Percentiles rank a stretch among this genome's conserved stretches.
phyloP scores from a whole-genome alignment of 64 coral and sea anemone species.

The Pocillopora damicornis region DNA sequence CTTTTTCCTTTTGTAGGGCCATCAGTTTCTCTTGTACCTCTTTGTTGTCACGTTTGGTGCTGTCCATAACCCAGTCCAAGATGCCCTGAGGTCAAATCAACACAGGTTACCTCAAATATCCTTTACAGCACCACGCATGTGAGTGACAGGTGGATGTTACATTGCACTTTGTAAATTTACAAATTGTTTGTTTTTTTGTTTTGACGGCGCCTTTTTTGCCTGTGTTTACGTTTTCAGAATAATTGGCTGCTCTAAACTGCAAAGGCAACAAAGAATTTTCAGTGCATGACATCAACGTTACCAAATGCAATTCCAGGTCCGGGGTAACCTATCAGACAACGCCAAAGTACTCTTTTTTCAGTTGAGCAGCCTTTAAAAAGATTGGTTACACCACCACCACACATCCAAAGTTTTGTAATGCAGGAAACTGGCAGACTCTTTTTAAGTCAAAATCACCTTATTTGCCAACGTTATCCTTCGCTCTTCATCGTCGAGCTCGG shows the following conservation, averaged over 20 bases:
- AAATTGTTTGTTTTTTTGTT: too few species aligned
- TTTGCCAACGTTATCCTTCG: constrained; percentile 86
- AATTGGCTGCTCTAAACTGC: too few species aligned
- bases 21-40: constrained; percentile 90
- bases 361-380: too few species aligned
- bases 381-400: too few species aligned
- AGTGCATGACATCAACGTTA: too few species aligned
- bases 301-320: too few species aligned
- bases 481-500: constrained; percentile 90
- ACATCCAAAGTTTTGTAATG: background rate
- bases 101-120: background rate
- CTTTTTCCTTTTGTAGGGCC: constrained; percentile 91
- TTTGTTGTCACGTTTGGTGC: constrained; percentile 97
- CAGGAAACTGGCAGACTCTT: background rate
- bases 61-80: constrained; percentile 98
- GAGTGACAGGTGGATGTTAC: background rate
- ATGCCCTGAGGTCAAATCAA: constrained; percentile 67
- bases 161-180: background rate
- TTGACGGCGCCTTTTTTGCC: too few species aligned
- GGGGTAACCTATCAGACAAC: too few species aligned
- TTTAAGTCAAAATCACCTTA: constrained; percentile 51
- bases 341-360: too few species aligned
- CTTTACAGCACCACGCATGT: background rate
- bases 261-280: too few species aligned
- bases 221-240: too few species aligned